Conservation (phyloP, 2,888 invertebrate species). For the Tinea trinotella region DNA sequence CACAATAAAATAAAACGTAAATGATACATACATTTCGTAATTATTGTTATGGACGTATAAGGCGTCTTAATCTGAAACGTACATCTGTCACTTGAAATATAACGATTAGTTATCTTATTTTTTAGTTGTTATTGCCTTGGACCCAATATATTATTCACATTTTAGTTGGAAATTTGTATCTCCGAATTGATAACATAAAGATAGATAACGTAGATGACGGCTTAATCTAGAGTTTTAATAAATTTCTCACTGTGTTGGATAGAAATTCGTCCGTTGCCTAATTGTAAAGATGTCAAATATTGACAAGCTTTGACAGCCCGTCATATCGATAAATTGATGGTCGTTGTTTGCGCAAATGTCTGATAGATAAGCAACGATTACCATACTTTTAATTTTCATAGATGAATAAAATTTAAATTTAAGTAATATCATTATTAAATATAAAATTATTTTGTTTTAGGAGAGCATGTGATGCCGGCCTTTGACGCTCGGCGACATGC, state of each 20-base stretch:
- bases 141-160: constrained; percentile 32
- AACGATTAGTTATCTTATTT: constrained; percentile 35
- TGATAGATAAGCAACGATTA: constrained; percentile 60
- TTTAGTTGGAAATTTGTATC: constrained; percentile 45
- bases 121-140: constrained; percentile 37
- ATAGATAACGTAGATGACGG: constrained; percentile 69
- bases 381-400: constrained; percentile 54
- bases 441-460: constrained; percentile 53
- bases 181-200: constrained; percentile 42
- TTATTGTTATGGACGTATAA: too few species aligned
- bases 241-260: constrained; percentile 29
- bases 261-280: constrained; percentile 58
- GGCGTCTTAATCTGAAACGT: background rate
- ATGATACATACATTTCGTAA: too few species aligned
- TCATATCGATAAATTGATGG: constrained; percentile 66
- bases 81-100: background rate
- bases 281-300: constrained; percentile 62
- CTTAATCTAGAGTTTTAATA: constrained; percentile 66
- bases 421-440: background rate
- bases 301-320: constrained; percentile 63
- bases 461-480: constrained; percentile 75
- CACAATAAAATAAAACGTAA: too few species aligned
- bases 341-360: constrained; percentile 65
- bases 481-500: constrained; percentile 73
- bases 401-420: background rate